A percentile compares a stretch with the other conserved stretches of the same genome.
Evolutionary conservation across 2,797 vertebrate species (phyloP).

Genomic region (Hemibagrus guttatus): DNA sequence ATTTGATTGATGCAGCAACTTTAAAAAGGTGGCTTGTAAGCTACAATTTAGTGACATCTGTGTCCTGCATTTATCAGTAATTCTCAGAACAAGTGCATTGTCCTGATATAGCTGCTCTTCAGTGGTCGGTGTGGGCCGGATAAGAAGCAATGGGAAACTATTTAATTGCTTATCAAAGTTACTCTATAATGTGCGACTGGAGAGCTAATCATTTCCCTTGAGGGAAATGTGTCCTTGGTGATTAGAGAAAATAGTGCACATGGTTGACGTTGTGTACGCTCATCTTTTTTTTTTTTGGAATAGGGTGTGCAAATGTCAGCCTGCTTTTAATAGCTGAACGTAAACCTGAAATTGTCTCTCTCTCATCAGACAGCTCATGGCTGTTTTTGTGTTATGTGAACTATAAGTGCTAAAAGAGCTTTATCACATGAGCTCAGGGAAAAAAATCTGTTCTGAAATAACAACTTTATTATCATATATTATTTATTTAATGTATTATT

Average conservation of each 20-base stretch:
- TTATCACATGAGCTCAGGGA: not conserved
- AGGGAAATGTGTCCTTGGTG: conserved; percentile 73
- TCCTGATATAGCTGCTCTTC: conserved; percentile 61
- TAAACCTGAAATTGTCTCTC: conserved; percentile 62
- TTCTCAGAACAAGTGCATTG: conserved; percentile 43
- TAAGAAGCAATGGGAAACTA: conserved; percentile 71
- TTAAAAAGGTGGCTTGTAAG: conserved; percentile 25
- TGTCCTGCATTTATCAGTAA: conserved; percentile 34
- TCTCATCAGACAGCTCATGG: conserved; percentile 47
- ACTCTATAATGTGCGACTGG: conserved; percentile 71
- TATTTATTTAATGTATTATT: not conserved
- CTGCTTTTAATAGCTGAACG: conserved; percentile 74
- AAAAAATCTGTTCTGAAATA: not conserved
- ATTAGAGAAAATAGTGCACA: conserved; percentile 73
- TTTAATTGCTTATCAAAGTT: conserved; percentile 85
- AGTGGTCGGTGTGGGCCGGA: conserved; percentile 72
- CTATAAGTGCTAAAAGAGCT: not conserved
- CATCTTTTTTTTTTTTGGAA: conserved; percentile 55
- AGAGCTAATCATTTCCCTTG: conserved; percentile 77
- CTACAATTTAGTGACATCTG: conserved; percentile 31
- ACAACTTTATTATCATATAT: not conserved
- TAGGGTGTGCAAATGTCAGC: conserved; percentile 75
- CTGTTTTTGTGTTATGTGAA: not conserved
- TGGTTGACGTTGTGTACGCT: conserved; percentile 56
- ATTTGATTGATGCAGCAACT: conserved; percentile 31